Percentiles rank a stretch among this genome's conserved stretches.
Conservation (phyloP, 2,888 invertebrate species). For the Theristus sp. region DNA sequence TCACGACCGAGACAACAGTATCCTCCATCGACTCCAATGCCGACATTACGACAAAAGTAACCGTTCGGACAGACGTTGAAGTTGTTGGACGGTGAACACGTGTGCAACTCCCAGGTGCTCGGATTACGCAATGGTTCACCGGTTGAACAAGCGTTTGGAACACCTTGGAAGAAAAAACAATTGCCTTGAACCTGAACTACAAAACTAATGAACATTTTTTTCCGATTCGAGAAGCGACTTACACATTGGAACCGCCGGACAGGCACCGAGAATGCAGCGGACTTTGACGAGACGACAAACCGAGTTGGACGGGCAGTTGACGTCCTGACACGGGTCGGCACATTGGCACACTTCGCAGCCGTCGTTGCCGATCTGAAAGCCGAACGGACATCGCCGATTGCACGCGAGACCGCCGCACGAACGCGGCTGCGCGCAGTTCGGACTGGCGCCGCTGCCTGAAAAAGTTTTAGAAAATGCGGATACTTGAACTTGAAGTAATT, state of each 20-base stretch:
- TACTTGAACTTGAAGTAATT: too few relatives aligned
- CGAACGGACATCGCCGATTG: constrained; percentile 2
- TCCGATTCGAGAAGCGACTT: too few relatives aligned
- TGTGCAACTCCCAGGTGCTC: background rate
- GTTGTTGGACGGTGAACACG: background rate
- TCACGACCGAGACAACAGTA: too few relatives aligned
- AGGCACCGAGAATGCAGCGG: background rate
- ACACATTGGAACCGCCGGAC: background rate
- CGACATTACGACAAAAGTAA: background rate
- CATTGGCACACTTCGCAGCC: constrained; percentile 23
- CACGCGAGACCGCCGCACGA: background rate
- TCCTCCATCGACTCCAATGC: background rate
- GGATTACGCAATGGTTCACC: constrained; percentile 2
- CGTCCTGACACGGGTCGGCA: constrained; percentile 14
- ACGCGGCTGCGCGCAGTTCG: background rate
- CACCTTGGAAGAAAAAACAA: too few relatives aligned
- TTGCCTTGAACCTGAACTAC: too few relatives aligned
- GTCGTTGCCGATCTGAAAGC: constrained; percentile 12
- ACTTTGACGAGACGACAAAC: background rate
- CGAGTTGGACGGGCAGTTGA: constrained; percentile 10
- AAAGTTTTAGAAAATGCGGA: too few relatives aligned
- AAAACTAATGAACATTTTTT: too few relatives aligned
- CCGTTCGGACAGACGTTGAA: background rate
- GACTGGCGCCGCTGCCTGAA: background rate
- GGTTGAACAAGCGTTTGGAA: constrained; percentile 1